Evolutionary conservation across 2,113 vertebrate species (phyloP), one percentile per base, ranked within the genome.

Genomic region (Cervus canadensis): DNA sequence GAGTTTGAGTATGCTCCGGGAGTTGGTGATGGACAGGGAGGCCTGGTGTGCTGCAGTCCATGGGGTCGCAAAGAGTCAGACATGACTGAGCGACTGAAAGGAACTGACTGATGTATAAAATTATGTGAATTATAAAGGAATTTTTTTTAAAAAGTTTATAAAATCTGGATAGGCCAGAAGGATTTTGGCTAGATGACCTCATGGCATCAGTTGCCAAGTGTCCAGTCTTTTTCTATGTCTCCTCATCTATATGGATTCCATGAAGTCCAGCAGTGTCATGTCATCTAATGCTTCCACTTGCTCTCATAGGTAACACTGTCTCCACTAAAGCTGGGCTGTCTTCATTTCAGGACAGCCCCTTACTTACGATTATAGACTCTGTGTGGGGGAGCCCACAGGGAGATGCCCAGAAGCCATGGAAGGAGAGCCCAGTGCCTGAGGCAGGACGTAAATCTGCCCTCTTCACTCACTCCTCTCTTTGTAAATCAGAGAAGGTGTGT

Each of bases 141-240:
- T 93, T 97, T 89, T 97, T 74, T 3, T 9, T 40, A 94, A 94
- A 81, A 82, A 26, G 26, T 59, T 1, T 15, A 33, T 79, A 79
- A 50, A 33, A 23, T 2, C 59, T 50, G 45, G 40, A 2, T 17
- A 89, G 78, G 12, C 9, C 67, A 48, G n/a, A 21, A 74, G 8
- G 14, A 52, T 54, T 94, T 94, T 52, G 43, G 8, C 43, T 36
- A 45, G 40, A 83, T 71, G 52, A 28, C 45, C 13, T 85, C 48
- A n/a, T 2, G 30, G 52, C 8, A 57, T 4, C 19, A 48, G 16
- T 28, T 86, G 10, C 45, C 85, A 92, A 81, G 64, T 52, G 87
- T 30, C 36, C 10, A 25, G 14, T 33, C 2, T 93, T 60, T 83
- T 83, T 4, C 64, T 92, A 23, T 30, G 60, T 76, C 50, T 56